Conservation (phyloP, 92 coral and sea anemone genomes). For the Epizoanthus ramosus region DNA sequence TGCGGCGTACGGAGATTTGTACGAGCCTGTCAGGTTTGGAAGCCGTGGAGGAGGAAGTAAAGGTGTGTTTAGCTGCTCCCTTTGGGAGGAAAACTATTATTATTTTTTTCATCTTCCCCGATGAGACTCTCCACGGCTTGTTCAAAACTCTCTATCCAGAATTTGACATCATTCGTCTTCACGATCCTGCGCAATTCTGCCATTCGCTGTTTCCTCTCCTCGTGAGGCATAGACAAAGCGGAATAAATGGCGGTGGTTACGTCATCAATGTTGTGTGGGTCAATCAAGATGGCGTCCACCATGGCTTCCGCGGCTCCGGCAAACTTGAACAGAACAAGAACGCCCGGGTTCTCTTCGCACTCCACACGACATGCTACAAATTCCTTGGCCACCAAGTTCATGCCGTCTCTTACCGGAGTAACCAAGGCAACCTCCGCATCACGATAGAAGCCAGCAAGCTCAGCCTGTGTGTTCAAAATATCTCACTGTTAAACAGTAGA, state of each 20-base stretch:
- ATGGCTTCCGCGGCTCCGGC: constrained; percentile 31
- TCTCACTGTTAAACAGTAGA: too few species aligned
- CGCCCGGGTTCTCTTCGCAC: constrained; percentile 2
- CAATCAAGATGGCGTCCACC: constrained; percentile 6
- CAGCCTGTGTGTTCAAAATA: neutral
- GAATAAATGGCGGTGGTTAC: neutral
- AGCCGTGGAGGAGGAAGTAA: constrained; percentile 91
- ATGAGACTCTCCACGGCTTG: too few species aligned
- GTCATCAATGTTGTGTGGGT: neutral
- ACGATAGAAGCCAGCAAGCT: constrained; percentile 26
- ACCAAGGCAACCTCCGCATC: constrained; percentile 41
- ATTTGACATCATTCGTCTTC: neutral
- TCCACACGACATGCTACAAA: constrained; percentile 34
- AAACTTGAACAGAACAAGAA: constrained; percentile 28
- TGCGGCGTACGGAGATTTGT: constrained; percentile 88
- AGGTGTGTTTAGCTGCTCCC: neutral
- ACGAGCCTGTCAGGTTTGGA: constrained; percentile 91
- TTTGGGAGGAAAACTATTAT: too few species aligned
- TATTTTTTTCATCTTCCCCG: too few species aligned
- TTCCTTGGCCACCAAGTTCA: constrained; percentile 46
- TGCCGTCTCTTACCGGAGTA: constrained; percentile 41
- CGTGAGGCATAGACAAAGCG: constrained; percentile 1
- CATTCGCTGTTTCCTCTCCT: constrained; percentile 15
- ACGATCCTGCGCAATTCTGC: constrained; percentile 11
- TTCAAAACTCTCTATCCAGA: neutral